Conservation (phyloP, 2,888 invertebrate genomes). For the Papilio protenor region DNA sequence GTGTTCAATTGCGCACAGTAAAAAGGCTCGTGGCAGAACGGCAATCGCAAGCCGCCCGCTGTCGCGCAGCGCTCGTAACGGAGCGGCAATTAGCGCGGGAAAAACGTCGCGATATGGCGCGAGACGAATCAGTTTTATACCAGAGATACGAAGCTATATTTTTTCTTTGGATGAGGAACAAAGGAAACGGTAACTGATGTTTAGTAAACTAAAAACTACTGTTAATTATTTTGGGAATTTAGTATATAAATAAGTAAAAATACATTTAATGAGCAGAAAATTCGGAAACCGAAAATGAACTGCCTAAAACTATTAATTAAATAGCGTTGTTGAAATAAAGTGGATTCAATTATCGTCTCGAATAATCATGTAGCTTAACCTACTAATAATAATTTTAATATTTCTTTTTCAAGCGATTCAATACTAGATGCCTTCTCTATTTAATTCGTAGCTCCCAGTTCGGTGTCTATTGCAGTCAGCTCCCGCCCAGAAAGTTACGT, state of each 20-base stretch:
- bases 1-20: constrained; percentile 40
- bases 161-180: background rate
- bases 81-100: constrained; percentile 70
- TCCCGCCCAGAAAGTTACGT: constrained; percentile 61
- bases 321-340: background rate
- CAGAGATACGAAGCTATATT: constrained; percentile 44
- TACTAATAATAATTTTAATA: background rate
- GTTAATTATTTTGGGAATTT: background rate
- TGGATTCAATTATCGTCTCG: background rate
- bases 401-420: background rate
- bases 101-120: constrained; percentile 73
- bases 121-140: constrained; percentile 62
- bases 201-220: background rate
- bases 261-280: background rate
- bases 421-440: constrained; percentile 1
- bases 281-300: background rate
- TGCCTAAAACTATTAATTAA: background rate
- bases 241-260: background rate
- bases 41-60: constrained; percentile 51
- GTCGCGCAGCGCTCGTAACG: constrained; percentile 35
- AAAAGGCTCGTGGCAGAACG: constrained; percentile 36
- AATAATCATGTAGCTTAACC: background rate
- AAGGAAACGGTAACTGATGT: background rate
- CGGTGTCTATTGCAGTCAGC: constrained; percentile 62
- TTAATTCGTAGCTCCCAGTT: constrained; percentile 53